Base-by-base conservation (phyloP, 53 echinoderm and acorn worm species). In the Pentamera pediparva region DNA sequence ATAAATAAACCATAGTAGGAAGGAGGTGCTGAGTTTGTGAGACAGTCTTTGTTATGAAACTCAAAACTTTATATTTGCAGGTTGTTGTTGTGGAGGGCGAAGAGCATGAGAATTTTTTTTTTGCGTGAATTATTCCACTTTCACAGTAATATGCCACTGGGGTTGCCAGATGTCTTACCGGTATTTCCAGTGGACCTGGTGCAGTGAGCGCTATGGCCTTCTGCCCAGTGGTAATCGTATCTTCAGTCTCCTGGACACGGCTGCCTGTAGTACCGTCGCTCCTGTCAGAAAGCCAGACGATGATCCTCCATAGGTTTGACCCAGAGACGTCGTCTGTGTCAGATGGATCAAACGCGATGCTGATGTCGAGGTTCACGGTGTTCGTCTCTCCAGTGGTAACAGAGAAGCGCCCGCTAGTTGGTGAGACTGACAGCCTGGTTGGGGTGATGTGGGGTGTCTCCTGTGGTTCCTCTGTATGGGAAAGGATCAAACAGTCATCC, bases 361-460 rank as follows among this genome's bases (percentile, higher is more conserved):
- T 72, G 20, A 72, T 8, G 53, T 72, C 73, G 21, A 72, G 4
- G 4, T 1, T 35, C 12, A 72, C 0, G 73, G 6, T 32, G 21
- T 72, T 72, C 24, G 9, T 38, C 73, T 72, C 34, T 18, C 73
- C 73, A 4, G 37, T 37, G 6, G 35, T 72, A 1, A 72, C 73
- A 3, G 35, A 22, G 4, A 25, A 11, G 1, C 57, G 28, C 27
- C 57, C 32, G 9, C 29, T 29, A 24, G 37, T 1, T 24, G 39
- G 22, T 6, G 39, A 5, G 43, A 67, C 27, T 24, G 43, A 12
- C 39, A 67, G 37, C 41, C 41, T 26, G 3, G 47, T 45, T 9
- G 67, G 67, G 22, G 39, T 41, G 26, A 67, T 67, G 47, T 67
- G 67, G 4, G 67, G 67, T 15, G 67, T 67, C 27, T 67, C 67